Evolutionary conservation across 2,113 vertebrate species (phyloP).

Genomic region (Kryptolebias marmoratus): DNA sequence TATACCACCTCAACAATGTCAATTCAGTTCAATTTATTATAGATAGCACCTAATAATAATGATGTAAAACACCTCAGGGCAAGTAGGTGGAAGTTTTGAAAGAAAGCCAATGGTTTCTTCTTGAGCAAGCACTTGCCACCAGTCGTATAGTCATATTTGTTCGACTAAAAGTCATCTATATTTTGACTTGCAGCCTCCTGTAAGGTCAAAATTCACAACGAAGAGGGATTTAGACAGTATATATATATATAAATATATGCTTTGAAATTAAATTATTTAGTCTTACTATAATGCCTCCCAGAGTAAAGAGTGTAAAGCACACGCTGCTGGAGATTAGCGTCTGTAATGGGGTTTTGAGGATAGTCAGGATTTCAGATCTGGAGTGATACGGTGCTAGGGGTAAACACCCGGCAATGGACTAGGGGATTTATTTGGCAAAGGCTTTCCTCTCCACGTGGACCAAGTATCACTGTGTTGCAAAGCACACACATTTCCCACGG

Average conservation of each 20-base stretch:
- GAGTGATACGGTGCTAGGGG: slow-evolving; percentile 71
- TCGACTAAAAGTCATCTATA: background rate
- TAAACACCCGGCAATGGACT: slow-evolving; percentile 68
- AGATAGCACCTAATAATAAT: background rate
- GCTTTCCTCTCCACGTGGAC: slow-evolving; percentile 57
- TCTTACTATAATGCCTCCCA: slow-evolving; percentile 51
- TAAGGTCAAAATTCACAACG: background rate
- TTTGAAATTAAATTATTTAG: slow-evolving; percentile 58
- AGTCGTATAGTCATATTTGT: background rate
- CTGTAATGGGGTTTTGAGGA: slow-evolving; percentile 78
- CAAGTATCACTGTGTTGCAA: slow-evolving; percentile 60
- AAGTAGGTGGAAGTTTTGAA: background rate
- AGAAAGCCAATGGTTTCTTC: background rate
- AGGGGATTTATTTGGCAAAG: slow-evolving; percentile 68
- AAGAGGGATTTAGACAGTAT: slow-evolving; percentile 15
- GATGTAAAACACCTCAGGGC: too few relatives aligned
- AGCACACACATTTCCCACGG: slow-evolving; percentile 71
- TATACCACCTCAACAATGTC: background rate
- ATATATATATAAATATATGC: background rate
- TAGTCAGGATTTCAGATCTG: slow-evolving; percentile 75
- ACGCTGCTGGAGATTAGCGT: slow-evolving; percentile 65
- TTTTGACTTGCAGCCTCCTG: slow-evolving; percentile 4
- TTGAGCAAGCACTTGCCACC: background rate
- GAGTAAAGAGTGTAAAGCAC: slow-evolving; percentile 33
- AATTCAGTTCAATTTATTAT: slow-evolving; percentile 15